Evolutionary conservation across 2,113 vertebrate species (phyloP).

Genomic region (Mystacornis crossleyi): DNA sequence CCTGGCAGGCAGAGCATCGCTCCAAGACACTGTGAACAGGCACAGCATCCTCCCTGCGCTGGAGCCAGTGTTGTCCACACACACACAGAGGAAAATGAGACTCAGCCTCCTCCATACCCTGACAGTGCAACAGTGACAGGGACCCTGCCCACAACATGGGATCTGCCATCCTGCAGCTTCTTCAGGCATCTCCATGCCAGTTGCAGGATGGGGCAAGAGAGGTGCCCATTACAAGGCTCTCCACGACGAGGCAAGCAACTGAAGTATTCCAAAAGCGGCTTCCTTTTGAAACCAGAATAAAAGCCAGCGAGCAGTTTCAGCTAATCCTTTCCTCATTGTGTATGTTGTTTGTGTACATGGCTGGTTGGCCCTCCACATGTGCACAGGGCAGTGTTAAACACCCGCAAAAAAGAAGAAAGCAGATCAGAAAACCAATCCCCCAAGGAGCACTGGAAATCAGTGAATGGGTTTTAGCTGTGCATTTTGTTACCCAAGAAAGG

Average conservation of each 20-base stretch:
- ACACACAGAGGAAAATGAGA: accelerated
- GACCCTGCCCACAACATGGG: accelerated
- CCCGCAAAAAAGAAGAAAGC: neutral
- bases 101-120: neutral
- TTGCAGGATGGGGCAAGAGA: accelerated
- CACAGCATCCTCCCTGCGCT: neutral
- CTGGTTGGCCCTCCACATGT: neutral
- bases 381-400: neutral
- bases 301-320: neutral
- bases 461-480: neutral
- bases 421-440: neutral
- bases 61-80: accelerated
- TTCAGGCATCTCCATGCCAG: neutral
- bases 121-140: neutral
- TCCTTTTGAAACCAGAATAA: neutral
- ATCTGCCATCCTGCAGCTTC: neutral
- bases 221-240: neutral
- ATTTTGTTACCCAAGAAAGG: neutral
- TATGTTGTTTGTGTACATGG: neutral
- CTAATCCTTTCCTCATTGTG: neutral
- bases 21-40: neutral
- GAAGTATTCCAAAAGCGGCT: neutral
- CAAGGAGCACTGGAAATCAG: neutral
- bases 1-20: accelerated
- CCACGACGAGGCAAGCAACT: neutral